Conservation (phyloP, 2,888 invertebrate species). For the Drosophila flavopinicola region DNA sequence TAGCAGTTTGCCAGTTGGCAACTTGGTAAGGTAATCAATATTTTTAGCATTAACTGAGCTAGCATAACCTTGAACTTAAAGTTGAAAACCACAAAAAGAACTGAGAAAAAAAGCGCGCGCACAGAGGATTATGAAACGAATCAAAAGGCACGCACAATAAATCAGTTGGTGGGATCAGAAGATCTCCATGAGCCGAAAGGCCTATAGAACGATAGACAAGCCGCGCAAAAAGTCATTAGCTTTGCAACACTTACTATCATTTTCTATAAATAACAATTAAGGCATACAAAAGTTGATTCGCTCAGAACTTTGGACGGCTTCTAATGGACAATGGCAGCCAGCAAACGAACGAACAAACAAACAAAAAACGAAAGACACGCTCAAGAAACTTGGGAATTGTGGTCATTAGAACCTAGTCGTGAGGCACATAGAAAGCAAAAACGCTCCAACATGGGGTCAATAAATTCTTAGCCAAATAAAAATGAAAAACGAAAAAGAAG, state of each 20-base stretch:
- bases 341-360: conserved; percentile 4
- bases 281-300: conserved; percentile 59
- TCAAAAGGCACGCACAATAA: conserved; percentile 63
- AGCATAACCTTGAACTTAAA: conserved; percentile 64
- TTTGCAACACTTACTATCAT: conserved; percentile 75
- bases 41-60: conserved; percentile 53
- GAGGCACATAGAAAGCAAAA: conserved; percentile 70
- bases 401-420: conserved; percentile 66
- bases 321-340: conserved; percentile 41
- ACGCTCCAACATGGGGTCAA: conserved; percentile 64
- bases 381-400: conserved; percentile 51
- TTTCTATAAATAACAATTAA: conserved; percentile 79
- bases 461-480: conserved; percentile 69
- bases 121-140: conserved; percentile 43
- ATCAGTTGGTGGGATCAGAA: conserved; percentile 52
- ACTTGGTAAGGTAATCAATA: conserved; percentile 65
- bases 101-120: conserved; percentile 4
- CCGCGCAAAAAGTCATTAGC: conserved; percentile 66
- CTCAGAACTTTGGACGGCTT: conserved; percentile 27
- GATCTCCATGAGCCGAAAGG: conserved; percentile 32
- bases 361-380: conserved; percentile 33
- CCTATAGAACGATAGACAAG: conserved; percentile 30
- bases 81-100: conserved; percentile 14
- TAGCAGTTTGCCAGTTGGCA: conserved; percentile 3
- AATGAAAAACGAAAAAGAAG: conserved; percentile 4